These are phyloP conservation scores for Germaria angustata DNA, from an alignment of 2,888 invertebrate genomes.

Conservation along the genomic window DNA sequence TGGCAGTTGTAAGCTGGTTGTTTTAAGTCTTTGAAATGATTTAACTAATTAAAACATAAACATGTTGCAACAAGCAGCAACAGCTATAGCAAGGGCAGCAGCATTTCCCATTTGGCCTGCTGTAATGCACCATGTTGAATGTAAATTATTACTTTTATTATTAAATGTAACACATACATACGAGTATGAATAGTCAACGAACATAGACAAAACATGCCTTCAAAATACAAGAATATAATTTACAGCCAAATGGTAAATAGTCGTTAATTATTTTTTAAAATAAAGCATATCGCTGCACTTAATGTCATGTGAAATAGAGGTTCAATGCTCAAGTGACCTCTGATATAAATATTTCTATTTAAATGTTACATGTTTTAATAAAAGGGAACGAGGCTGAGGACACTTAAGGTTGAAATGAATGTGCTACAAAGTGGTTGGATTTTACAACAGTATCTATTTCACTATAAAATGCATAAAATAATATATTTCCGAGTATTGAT, in stretches of 20 bases:
- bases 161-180: conserved; percentile 57
- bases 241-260: conserved; percentile 50
- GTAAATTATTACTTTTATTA: conserved; percentile 60
- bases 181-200: background rate
- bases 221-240: conserved; percentile 49
- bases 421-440: background rate
- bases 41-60: conserved; percentile 67
- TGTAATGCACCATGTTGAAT: conserved; percentile 36
- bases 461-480: background rate
- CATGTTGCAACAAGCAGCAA: conserved; percentile 57
- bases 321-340: conserved; percentile 34
- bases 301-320: conserved; percentile 38
- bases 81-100: background rate
- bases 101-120: conserved; percentile 35
- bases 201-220: background rate
- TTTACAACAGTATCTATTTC: background rate
- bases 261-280: background rate
- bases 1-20: conserved; percentile 30
- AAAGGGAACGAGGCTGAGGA: background rate
- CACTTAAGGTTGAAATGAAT: background rate
- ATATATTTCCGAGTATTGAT: background rate
- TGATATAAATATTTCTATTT: conserved; percentile 10
- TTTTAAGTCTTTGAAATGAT: conserved; percentile 55
- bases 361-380: conserved; percentile 17
- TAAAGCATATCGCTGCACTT: background rate